Percentiles rank a stretch among this genome's conserved stretches.
Conservation (phyloP, 2,113 vertebrate genomes). For the Antennarius striatus region DNA sequence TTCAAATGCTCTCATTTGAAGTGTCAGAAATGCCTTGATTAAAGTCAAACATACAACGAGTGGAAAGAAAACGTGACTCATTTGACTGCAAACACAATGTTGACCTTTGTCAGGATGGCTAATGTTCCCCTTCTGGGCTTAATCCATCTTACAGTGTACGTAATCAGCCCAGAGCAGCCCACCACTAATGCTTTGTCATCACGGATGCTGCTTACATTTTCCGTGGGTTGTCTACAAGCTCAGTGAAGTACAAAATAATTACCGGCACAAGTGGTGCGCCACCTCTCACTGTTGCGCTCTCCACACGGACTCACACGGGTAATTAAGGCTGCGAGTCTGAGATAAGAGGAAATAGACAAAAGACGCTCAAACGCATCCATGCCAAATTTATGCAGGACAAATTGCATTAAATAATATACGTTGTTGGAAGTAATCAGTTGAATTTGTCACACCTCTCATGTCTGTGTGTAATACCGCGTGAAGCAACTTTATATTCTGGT, state of each 20-base stretch:
- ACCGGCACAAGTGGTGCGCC: conserved; percentile 52
- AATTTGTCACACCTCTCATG: conserved; percentile 24
- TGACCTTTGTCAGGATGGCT: conserved; percentile 44
- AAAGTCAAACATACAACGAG: conserved; percentile 8
- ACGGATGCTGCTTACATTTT: conserved; percentile 48
- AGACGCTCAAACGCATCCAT: conserved; percentile 34
- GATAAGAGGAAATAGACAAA: conserved; percentile 58
- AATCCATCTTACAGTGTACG: conserved; percentile 23
- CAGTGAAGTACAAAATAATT: conserved; percentile 66
- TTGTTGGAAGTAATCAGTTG: conserved; percentile 25
- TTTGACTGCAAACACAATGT: conserved; percentile 10
- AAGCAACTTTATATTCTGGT: not conserved
- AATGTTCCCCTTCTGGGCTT: conserved; percentile 20
- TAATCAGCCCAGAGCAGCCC: conserved; percentile 50
- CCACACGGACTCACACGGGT: conserved; percentile 48
- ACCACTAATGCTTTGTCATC: conserved; percentile 40
- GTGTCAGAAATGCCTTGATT: conserved; percentile 8
- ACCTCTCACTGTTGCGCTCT: conserved; percentile 39
- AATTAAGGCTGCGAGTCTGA: conserved; percentile 61
- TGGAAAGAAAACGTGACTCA: conserved; percentile 9
- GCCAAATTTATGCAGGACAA: conserved; percentile 38
- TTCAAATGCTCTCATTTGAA: not conserved
- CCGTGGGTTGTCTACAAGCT: conserved; percentile 51
- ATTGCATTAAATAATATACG: conserved; percentile 31
- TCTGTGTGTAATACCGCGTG: conserved; percentile 13